These are phyloP conservation scores for Axinella damicornis DNA, from an alignment of 37 sponge, comb jelly and placozoan genomes.

Conservation along the genomic window DNA sequence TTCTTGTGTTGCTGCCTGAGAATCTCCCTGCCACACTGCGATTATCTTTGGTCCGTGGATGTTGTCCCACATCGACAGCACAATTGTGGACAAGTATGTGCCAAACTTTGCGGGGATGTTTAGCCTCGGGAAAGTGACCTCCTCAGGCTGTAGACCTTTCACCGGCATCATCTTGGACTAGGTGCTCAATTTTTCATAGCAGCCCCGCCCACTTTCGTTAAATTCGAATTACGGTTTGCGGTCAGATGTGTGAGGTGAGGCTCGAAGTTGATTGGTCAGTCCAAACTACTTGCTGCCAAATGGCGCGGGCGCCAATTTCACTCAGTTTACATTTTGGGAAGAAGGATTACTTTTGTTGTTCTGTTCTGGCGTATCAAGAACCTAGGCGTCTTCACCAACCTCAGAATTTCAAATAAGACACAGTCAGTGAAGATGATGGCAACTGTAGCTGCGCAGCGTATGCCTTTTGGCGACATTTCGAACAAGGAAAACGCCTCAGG, in stretches of 20 bases:
- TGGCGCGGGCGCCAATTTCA: not conserved
- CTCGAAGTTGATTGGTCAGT: not conserved
- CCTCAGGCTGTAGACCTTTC: not conserved
- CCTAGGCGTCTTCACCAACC: too few relatives aligned
- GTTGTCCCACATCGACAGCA: slow-evolving; percentile 86
- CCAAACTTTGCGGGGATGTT: slow-evolving; percentile 13
- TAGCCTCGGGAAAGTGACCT: slow-evolving; percentile 5
- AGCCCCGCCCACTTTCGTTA: slow-evolving; percentile 26
- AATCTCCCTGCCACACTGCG: slow-evolving; percentile 41
- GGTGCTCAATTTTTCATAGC: not conserved
- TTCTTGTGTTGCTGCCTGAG: too few relatives aligned
- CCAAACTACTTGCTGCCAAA: not conserved
- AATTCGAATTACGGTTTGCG: not conserved
- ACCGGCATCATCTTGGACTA: slow-evolving; percentile 28
- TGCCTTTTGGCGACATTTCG: slow-evolving; percentile 52
- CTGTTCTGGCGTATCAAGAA: too few relatives aligned
- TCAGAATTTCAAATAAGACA: too few relatives aligned
- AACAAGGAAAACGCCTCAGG: slow-evolving; percentile 48
- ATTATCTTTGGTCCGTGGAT: slow-evolving; percentile 84
- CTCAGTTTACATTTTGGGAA: not conserved
- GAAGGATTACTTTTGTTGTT: too few relatives aligned
- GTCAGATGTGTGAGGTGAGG: not conserved
- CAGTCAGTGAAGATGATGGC: slow-evolving; percentile 24
- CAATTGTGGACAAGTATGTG: slow-evolving; percentile 69
- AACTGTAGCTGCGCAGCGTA: not conserved